phyloP scores from a whole-genome alignment of 2,888 invertebrate species.

The Periphyllus acericola region DNA sequence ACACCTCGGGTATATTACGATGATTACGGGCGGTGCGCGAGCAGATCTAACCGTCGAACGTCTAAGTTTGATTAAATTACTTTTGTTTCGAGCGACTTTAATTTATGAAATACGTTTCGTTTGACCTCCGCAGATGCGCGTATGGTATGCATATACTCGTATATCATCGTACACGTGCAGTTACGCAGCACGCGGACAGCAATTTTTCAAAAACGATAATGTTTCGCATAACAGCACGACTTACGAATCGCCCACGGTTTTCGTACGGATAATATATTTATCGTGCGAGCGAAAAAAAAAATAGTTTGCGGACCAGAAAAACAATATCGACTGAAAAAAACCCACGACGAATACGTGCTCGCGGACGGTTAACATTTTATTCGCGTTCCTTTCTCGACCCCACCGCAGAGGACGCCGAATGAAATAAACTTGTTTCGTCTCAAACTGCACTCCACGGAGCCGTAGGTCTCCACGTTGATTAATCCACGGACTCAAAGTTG shows the following conservation, averaged over 20 bases:
- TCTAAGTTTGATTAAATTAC: background rate
- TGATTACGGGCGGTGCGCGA: background rate
- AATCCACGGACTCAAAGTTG: too few relatives aligned
- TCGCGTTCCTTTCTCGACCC: too few relatives aligned
- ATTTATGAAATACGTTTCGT: conserved; percentile 1
- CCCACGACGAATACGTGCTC: too few relatives aligned
- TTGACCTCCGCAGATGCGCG: background rate
- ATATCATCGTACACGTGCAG: too few relatives aligned
- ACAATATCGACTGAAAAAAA: background rate
- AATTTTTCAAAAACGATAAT: conserved; percentile 12
- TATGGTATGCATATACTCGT: too few relatives aligned
- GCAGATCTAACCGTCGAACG: conserved; percentile 5
- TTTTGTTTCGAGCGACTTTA: conserved; percentile 4
- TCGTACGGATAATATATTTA: background rate
- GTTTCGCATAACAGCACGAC: background rate
- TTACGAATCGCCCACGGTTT: background rate
- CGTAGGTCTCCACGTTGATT: too few relatives aligned
- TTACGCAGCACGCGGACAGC: background rate
- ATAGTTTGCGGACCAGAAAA: background rate
- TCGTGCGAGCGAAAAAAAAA: background rate
- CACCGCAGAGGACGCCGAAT: too few relatives aligned
- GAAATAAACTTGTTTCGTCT: too few relatives aligned
- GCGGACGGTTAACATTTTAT: too few relatives aligned
- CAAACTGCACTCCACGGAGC: too few relatives aligned
- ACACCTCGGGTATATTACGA: too few relatives aligned